Percentiles rank a stretch among this genome's conserved stretches.
Conservation (phyloP, 2,113 vertebrate species). For the Martes martes region DNA sequence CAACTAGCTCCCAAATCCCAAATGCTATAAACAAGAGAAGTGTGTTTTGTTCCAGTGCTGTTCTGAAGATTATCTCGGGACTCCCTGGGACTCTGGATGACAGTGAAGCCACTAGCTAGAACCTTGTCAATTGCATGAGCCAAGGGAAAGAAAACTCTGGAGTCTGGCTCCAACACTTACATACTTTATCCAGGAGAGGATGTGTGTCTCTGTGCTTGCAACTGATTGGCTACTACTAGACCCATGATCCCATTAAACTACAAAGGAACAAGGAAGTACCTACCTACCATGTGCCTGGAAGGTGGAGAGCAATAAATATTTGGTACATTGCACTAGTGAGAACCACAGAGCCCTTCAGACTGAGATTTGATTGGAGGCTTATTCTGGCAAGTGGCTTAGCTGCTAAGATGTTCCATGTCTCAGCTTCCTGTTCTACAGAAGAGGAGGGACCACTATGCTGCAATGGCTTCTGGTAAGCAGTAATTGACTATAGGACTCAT, state of each 20-base stretch:
- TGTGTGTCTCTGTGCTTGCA: neutral
- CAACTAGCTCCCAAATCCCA: neutral
- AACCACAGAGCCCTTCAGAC: neutral
- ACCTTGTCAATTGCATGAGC: too few relatives aligned
- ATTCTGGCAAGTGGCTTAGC: neutral
- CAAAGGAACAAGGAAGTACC: neutral
- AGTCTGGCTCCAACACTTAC: rapidly evolving
- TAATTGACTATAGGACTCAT: neutral
- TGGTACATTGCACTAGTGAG: neutral
- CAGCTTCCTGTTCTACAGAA: neutral
- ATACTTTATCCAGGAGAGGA: neutral
- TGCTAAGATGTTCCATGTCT: neutral
- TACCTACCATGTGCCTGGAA: rapidly evolving
- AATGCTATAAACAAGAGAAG: neutral
- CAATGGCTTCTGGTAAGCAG: neutral
- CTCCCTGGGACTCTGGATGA: neutral
- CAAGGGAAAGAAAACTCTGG: neutral
- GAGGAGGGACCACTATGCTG: neutral
- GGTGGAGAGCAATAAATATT: neutral
- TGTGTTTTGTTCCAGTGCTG: neutral
- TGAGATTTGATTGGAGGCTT: neutral
- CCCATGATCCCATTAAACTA: neutral
- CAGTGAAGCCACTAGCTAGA: neutral
- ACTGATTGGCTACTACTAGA: neutral
- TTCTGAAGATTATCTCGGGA: neutral